These are phyloP conservation scores for Lanius ludovicianus DNA, from an alignment of 2,113 vertebrate genomes.

Conservation along the genomic window DNA sequence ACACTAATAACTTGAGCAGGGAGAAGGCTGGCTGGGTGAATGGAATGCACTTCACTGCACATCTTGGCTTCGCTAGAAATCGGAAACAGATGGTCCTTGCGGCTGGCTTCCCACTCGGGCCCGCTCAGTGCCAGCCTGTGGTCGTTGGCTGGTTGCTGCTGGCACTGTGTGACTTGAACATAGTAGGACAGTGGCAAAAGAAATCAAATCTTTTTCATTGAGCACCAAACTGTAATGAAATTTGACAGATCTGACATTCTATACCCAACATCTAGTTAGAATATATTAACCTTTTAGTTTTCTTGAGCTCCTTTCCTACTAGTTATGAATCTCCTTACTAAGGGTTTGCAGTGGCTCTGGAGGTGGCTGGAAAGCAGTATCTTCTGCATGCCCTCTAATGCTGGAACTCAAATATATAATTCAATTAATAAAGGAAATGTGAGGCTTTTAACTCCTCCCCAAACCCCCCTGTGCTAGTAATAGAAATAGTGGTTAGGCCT, in stretches of 20 bases:
- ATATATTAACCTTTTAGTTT: slow-evolving; percentile 88
- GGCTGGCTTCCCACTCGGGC: slow-evolving; percentile 85
- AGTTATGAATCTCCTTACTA: slow-evolving; percentile 68
- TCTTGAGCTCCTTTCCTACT: slow-evolving; percentile 64
- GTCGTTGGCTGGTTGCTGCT: slow-evolving; percentile 88
- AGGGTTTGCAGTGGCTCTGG: slow-evolving; percentile 14
- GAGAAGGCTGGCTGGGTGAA: slow-evolving; percentile 79
- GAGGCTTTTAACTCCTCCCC: not conserved
- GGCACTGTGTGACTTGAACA: slow-evolving; percentile 85
- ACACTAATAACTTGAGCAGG: slow-evolving; percentile 83
- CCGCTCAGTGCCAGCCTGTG: slow-evolving; percentile 86
- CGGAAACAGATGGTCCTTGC: slow-evolving; percentile 93
- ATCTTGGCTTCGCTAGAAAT: slow-evolving; percentile 88
- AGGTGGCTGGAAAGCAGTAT: not conserved
- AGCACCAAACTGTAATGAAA: slow-evolving; percentile 85
- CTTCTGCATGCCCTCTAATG: not conserved
- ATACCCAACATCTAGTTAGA: slow-evolving; percentile 83
- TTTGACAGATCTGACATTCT: slow-evolving; percentile 89
- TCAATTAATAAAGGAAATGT: not conserved
- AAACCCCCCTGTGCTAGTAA: not conserved
- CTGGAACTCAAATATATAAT: not conserved
- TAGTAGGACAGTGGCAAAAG: slow-evolving; percentile 88
- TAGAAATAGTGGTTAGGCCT: not conserved
- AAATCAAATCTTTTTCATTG: slow-evolving; percentile 84
- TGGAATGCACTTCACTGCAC: slow-evolving; percentile 83